Percentiles rank a stretch among this genome's conserved stretches.
These are phyloP conservation scores for Pycnomerus fuliginosus DNA, from an alignment of 2,888 invertebrate species.

Conservation along the genomic window DNA sequence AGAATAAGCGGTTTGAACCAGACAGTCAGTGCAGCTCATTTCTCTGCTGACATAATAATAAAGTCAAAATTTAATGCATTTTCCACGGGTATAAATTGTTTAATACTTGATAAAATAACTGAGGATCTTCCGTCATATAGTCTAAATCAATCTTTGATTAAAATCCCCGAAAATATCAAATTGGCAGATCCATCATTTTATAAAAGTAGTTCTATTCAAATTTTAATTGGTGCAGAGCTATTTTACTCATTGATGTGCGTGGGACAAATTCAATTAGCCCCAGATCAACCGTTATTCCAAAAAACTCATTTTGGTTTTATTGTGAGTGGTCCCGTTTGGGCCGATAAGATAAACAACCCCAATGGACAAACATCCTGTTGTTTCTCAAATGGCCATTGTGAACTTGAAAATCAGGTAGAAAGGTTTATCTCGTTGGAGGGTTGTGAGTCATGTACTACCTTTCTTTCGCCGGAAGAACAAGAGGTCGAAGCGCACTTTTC, in stretches of 20 bases:
- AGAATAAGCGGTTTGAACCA: constrained; percentile 10
- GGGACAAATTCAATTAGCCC: constrained; percentile 16
- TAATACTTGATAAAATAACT: constrained; percentile 18
- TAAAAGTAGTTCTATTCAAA: constrained; percentile 10
- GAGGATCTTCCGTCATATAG: neutral
- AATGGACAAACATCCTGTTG: neutral
- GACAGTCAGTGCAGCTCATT: neutral
- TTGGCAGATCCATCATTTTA: constrained; percentile 19
- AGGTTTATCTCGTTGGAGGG: too few species aligned
- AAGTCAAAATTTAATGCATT: constrained; percentile 2
- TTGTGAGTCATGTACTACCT: too few species aligned
- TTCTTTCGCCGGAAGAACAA: neutral
- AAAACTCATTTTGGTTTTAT: too few species aligned
- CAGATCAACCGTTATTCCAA: too few species aligned
- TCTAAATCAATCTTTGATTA: constrained; percentile 3
- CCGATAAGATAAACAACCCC: constrained; percentile 6
- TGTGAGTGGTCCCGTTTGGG: constrained; percentile 23
- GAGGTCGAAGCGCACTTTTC: neutral
- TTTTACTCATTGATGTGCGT: constrained; percentile 18
- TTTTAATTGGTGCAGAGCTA: constrained; percentile 16
- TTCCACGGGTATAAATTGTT: constrained; percentile 7
- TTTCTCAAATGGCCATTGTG: neutral
- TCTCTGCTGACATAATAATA: constrained; percentile 6
- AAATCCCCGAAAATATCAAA: constrained; percentile 13
- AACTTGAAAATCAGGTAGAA: too few species aligned